Percentiles rank a stretch among this genome's conserved stretches.
Evolutionary conservation across 1,140 invertebrate genomes (phyloP).

Genomic region (Eufriesea mexicana): DNA sequence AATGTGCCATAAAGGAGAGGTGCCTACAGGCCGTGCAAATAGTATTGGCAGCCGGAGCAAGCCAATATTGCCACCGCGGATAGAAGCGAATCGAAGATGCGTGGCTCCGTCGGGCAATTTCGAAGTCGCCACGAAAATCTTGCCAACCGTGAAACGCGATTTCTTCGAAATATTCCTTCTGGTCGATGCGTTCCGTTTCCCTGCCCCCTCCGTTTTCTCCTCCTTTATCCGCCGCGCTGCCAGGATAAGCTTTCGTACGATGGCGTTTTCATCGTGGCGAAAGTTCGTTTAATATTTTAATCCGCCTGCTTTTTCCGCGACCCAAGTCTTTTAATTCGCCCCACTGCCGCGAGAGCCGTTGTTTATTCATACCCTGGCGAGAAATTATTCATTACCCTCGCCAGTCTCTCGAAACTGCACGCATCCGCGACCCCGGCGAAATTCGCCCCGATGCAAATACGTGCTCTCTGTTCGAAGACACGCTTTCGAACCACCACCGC

Average conservation of each 20-base stretch:
- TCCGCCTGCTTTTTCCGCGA: neutral
- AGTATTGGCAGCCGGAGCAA: slow-evolving; percentile 48
- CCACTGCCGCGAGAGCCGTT: neutral
- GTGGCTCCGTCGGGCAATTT: slow-evolving; percentile 24
- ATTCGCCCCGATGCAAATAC: neutral
- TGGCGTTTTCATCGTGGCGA: neutral
- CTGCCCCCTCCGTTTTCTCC: too few relatives aligned
- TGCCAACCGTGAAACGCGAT: slow-evolving; percentile 34
- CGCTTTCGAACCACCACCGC: neutral
- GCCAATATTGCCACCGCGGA: slow-evolving; percentile 35
- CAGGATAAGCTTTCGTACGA: neutral
- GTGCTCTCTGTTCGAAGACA: neutral
- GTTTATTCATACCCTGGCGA: slow-evolving; percentile 41
- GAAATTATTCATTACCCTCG: slow-evolving; percentile 41
- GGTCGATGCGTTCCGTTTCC: neutral
- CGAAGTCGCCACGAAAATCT: slow-evolving; percentile 30
- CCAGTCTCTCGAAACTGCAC: neutral
- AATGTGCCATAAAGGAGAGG: slow-evolving; percentile 45
- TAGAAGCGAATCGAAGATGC: slow-evolving; percentile 31
- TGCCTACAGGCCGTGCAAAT: slow-evolving; percentile 50
- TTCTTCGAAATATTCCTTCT: slow-evolving; percentile 9
- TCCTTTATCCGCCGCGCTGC: neutral
- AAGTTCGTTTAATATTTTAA: slow-evolving; percentile 25
- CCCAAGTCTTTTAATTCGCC: slow-evolving; percentile 35
- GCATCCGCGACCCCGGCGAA: neutral